Evolutionary conservation across 2,888 invertebrate genomes (phyloP).

Genomic region (Meghimatium bilineatum): DNA sequence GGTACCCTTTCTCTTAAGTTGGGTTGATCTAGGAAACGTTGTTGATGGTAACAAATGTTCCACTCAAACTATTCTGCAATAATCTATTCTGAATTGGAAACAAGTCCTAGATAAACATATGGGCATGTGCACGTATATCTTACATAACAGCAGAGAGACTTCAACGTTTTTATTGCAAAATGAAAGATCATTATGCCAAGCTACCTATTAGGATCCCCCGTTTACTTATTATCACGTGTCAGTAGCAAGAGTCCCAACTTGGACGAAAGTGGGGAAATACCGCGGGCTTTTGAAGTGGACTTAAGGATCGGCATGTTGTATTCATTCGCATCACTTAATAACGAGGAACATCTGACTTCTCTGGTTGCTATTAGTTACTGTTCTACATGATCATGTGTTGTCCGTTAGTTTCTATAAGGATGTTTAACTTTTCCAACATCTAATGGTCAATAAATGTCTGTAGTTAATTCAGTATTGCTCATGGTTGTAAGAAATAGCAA

Average conservation of each 20-base stretch:
- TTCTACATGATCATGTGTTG: not conserved
- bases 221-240: conserved; percentile 8
- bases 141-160: too few species aligned
- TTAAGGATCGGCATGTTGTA: conserved; percentile 1
- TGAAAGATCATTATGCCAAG: too few species aligned
- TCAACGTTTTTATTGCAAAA: too few species aligned
- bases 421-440: not conserved
- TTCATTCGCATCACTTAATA: not conserved
- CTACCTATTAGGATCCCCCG: not conserved
- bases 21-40: too few species aligned
- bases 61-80: too few species aligned
- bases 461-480: not conserved
- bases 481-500: not conserved
- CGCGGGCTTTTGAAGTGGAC: conserved; percentile 10
- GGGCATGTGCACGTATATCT: too few species aligned
- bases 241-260: not conserved
- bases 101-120: too few species aligned
- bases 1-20: too few species aligned
- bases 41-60: too few species aligned
- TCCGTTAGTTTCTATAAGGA: not conserved
- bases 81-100: too few species aligned
- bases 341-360: not conserved
- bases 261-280: not conserved
- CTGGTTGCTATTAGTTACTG: not conserved
- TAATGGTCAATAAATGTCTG: not conserved